Evolutionary conservation across 2,797 vertebrate species (phyloP).

Genomic region (Numenius phaeopus): DNA sequence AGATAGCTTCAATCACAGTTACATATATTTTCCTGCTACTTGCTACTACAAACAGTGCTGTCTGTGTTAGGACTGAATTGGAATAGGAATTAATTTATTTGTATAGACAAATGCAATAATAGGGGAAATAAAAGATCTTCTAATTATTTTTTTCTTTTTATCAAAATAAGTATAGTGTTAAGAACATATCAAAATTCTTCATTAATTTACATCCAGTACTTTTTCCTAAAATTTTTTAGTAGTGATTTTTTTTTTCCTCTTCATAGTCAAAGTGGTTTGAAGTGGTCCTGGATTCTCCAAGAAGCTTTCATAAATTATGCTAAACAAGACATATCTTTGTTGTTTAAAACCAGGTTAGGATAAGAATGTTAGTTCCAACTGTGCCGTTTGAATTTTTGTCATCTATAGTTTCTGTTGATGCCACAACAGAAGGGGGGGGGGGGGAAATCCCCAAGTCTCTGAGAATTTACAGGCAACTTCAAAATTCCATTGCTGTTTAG

Average conservation of each 20-base stretch:
- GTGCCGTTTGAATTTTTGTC: constrained; percentile 6
- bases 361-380: background rate
- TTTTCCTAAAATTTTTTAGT: background rate
- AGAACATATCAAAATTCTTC: background rate
- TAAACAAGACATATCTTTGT: constrained; percentile 29
- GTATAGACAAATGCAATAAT: background rate
- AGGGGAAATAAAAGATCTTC: background rate
- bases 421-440: background rate
- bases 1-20: background rate
- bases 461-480: background rate
- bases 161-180: background rate
- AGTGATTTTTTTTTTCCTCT: background rate
- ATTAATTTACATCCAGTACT: background rate
- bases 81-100: background rate
- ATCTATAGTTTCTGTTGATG: background rate
- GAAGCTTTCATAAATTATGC: constrained; percentile 38
- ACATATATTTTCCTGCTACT: background rate
- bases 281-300: background rate
- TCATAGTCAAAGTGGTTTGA: constrained; percentile 1
- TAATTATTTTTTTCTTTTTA: background rate
- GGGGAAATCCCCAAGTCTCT: background rate
- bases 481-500: constrained; percentile 14
- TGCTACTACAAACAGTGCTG: background rate
- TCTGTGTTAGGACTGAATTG: background rate
- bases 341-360: constrained; percentile 38